phyloP scores from a whole-genome alignment of 2,797 vertebrate genomes.

The Artibeus lituratus region DNA sequence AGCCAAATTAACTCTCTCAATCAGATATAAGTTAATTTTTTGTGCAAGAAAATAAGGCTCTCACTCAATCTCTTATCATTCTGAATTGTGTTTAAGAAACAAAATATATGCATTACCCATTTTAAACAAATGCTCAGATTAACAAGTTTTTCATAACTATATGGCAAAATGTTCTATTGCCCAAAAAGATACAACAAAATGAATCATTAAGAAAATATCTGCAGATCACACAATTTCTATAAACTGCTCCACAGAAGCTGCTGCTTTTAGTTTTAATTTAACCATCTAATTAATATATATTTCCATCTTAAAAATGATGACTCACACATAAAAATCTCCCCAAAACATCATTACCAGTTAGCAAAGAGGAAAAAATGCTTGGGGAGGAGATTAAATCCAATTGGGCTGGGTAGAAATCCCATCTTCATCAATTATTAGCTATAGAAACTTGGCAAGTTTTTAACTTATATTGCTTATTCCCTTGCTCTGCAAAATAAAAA shows the following conservation, averaged over 20 bases:
- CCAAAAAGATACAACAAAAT: constrained; percentile 52
- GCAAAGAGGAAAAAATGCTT: constrained; percentile 34
- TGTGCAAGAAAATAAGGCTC: constrained; percentile 41
- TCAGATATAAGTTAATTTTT: constrained; percentile 27
- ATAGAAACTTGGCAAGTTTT: not conserved
- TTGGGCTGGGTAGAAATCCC: not conserved
- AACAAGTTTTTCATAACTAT: constrained; percentile 16
- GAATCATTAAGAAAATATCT: constrained; percentile 62
- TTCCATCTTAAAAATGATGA: constrained; percentile 58
- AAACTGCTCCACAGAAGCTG: constrained; percentile 42
- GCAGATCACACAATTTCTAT: constrained; percentile 53
- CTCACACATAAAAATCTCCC: constrained; percentile 16
- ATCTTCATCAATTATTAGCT: constrained; percentile 14
- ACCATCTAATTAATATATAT: constrained; percentile 57
- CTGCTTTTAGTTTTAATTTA: constrained; percentile 45
- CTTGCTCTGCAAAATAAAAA: not conserved
- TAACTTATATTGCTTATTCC: constrained; percentile 22
- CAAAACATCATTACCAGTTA: constrained; percentile 45
- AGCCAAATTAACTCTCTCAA: constrained; percentile 36
- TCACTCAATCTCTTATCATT: constrained; percentile 1
- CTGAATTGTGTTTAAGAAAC: constrained; percentile 47
- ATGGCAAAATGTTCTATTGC: not conserved
- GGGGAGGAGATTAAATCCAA: constrained; percentile 35
- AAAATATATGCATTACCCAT: constrained; percentile 41
- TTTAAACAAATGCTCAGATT: constrained; percentile 56